These are phyloP conservation scores for Petrocephalus microphthalmus DNA, from an alignment of 2,113 vertebrate genomes.

Conservation along the genomic window DNA sequence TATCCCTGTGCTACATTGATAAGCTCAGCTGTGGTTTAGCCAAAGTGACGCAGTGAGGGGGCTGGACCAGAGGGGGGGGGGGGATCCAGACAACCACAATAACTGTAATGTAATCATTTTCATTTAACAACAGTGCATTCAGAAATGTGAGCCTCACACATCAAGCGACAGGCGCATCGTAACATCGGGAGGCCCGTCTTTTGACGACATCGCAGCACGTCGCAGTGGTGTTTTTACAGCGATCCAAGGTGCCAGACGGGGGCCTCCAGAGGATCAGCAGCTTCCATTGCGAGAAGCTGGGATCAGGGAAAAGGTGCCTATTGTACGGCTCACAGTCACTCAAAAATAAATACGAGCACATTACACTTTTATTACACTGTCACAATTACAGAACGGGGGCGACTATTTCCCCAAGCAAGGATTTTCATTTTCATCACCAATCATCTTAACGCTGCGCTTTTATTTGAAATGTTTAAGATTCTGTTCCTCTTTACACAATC, in stretches of 20 bases:
- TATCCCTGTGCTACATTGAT: conserved; percentile 42
- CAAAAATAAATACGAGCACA: not conserved
- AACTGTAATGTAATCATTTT: not conserved
- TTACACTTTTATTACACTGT: not conserved
- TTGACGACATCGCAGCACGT: not conserved
- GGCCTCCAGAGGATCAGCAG: not conserved
- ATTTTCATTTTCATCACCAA: not conserved
- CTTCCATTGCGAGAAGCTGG: not conserved
- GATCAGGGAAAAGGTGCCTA: not conserved
- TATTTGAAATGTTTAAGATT: conserved; percentile 8
- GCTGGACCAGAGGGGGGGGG: not conserved
- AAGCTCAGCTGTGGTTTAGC: conserved; percentile 34
- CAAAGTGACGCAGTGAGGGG: not conserved
- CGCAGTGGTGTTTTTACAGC: not conserved
- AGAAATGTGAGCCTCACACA: not conserved
- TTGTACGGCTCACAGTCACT: not conserved
- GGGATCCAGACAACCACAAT: not conserved
- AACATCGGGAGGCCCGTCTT: not conserved
- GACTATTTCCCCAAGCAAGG: not conserved
- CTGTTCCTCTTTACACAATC: not conserved
- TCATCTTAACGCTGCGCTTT: not conserved
- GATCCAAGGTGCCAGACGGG: not conserved
- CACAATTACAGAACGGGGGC: not conserved
- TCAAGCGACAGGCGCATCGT: not conserved
- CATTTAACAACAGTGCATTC: not conserved